A percentile compares a stretch with the other conserved stretches of the same genome.
These are phyloP conservation scores for Troides helena DNA, from an alignment of 2,888 invertebrate species.

Conservation along the genomic window DNA sequence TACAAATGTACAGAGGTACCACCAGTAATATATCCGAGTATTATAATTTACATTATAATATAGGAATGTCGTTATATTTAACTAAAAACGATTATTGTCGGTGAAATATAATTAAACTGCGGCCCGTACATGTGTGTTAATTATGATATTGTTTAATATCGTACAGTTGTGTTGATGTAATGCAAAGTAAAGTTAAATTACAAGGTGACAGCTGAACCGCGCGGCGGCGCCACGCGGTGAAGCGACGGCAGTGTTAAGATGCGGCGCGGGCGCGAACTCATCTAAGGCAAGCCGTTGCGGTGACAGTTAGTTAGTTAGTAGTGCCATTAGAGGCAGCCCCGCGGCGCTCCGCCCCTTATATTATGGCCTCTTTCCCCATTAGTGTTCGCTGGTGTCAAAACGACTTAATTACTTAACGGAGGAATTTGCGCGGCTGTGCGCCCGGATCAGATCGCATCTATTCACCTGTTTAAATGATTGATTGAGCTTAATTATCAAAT, in stretches of 20 bases:
- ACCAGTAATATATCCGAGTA: too few relatives aligned
- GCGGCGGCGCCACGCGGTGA: constrained; percentile 32
- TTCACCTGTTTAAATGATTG: constrained; percentile 21
- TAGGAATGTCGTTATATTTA: background rate
- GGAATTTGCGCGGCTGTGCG: constrained; percentile 56
- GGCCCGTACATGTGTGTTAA: constrained; percentile 44
- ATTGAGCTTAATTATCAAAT: constrained; percentile 12
- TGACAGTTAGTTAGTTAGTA: constrained; percentile 70
- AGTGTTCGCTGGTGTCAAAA: constrained; percentile 68
- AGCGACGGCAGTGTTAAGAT: constrained; percentile 29
- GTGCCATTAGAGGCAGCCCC: constrained; percentile 64
- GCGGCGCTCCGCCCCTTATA: constrained; percentile 47
- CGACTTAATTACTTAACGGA: constrained; percentile 66
- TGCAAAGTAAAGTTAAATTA: constrained; percentile 48
- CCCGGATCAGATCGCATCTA: constrained; percentile 41
- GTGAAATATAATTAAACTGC: constrained; percentile 22
- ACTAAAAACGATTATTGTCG: background rate
- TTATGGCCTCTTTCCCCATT: constrained; percentile 57
- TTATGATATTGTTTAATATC: constrained; percentile 52
- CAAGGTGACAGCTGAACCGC: constrained; percentile 47
- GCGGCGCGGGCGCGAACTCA: constrained; percentile 40
- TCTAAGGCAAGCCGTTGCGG: constrained; percentile 59
- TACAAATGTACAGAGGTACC: too few relatives aligned
- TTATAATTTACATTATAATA: too few relatives aligned
- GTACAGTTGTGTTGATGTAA: constrained; percentile 39